Conservation (phyloP, 2,113 vertebrate species). For the Chunga burmeisteri region DNA sequence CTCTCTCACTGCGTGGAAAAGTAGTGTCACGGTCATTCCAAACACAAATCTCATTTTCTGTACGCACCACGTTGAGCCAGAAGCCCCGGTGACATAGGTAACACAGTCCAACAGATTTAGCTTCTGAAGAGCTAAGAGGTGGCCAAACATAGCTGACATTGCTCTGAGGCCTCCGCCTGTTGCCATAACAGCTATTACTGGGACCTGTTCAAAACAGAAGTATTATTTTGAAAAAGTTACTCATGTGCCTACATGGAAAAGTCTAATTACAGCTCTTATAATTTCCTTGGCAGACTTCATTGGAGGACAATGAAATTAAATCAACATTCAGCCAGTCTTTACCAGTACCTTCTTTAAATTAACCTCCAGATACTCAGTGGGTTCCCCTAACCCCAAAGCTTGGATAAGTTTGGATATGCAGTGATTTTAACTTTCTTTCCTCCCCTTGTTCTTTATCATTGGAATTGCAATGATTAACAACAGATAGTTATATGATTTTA, state of each 20-base stretch:
- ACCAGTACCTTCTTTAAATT: not conserved
- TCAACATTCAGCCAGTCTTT: not conserved
- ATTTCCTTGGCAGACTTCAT: not conserved
- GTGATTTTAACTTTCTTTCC: not conserved
- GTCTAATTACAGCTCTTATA: not conserved
- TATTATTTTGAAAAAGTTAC: conserved; percentile 18
- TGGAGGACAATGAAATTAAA: not conserved
- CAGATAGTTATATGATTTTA: not conserved
- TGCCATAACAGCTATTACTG: conserved; percentile 82
- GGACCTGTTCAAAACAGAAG: conserved; percentile 76
- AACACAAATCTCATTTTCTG: not conserved
- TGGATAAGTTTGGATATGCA: not conserved
- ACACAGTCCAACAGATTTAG: conserved; percentile 80
- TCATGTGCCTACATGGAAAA: not conserved
- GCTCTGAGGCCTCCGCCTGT: conserved; percentile 87
- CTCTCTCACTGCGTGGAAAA: not conserved
- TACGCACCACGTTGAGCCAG: conserved; percentile 88
- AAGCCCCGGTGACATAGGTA: conserved; percentile 83
- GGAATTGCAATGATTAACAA: not conserved
- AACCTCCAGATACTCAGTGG: not conserved
- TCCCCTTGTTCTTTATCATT: not conserved
- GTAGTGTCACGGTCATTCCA: not conserved
- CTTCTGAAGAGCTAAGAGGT: conserved; percentile 80
- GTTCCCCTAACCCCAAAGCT: not conserved
- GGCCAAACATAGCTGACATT: conserved; percentile 82